Base-by-base conservation (phyloP, 2,888 invertebrate genomes). In the Tyria jacobaeae region DNA sequence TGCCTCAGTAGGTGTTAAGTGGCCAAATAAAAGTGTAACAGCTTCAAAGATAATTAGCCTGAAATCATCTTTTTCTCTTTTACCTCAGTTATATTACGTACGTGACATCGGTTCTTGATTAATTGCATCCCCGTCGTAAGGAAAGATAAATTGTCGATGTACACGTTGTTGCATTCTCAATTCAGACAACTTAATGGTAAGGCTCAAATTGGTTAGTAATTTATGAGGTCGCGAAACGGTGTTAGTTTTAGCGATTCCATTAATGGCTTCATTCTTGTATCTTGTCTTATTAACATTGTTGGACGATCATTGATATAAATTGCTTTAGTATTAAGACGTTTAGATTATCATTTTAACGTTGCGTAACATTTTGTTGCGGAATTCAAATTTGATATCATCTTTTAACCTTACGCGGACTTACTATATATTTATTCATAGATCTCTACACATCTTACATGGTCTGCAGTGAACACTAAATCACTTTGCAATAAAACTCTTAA, bases 31-130 rank as follows among this genome's bases (percentile, higher is more conserved):
- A 87, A 87, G 80, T 80, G 73, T 79, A 78, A 80, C 75, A 83
- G 86, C 88, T 88, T 84, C 84, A 82, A 78, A 84, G 88, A 90
- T 92, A 92, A 92, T 92, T 92, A 92, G 91, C 88, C 83, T 83
- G 85, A 88, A 91, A 91, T 91, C 90, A 90, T 91, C 87, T 88
- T 91, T 89, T 91, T 89, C 87, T 88, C 88, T 89, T 75, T 89
- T 91, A 90, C 86, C 88, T 82, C 76, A 80, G 76, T 83, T 86
- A 88, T 89, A 87, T 86, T 87, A 86, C 84, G 84, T 83, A 89
- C 88, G 88, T 91, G 92, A 92, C 92, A 92, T 89, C 89, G 87
- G 83, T 84, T 75, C 83, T 91, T 92, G 92, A 92, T 92, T 92
- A 92, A 92, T 92, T 91, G 90, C 91, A 84, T 83, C 85, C 82